These are phyloP conservation scores for Salarias fasciatus DNA, from an alignment of 2,797 vertebrate genomes.

Conservation along the genomic window DNA sequence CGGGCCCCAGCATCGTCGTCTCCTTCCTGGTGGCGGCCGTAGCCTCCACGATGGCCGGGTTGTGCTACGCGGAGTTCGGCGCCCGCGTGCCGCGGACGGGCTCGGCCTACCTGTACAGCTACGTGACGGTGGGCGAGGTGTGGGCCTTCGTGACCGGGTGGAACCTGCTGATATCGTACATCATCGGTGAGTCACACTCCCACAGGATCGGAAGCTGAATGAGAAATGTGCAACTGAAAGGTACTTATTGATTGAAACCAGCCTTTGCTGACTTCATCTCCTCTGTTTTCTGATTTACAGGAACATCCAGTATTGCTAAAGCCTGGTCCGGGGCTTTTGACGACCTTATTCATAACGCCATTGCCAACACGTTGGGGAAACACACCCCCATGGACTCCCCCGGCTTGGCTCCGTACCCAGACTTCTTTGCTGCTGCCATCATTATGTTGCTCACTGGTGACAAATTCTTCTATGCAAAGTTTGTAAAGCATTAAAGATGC, in stretches of 20 bases:
- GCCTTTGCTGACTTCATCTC: no score
- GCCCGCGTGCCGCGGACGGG: conserved; percentile 73
- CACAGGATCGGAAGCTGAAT: no score
- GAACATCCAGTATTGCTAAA: conserved; percentile 53
- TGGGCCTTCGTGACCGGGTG: conserved; percentile 79
- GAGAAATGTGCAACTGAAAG: no score
- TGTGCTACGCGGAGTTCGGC: conserved; percentile 63
- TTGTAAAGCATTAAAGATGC: background rate
- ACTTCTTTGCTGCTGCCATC: conserved; percentile 56
- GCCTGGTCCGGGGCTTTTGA: conserved; percentile 54
- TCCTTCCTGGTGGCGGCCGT: conserved; percentile 51
- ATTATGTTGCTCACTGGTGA: conserved; percentile 57
- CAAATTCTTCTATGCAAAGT: background rate
- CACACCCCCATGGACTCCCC: conserved; percentile 21
- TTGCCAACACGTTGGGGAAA: conserved; percentile 25
- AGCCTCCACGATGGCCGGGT: conserved; percentile 37
- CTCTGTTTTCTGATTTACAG: conserved; percentile 8
- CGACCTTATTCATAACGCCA: conserved; percentile 48
- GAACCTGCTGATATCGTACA: conserved; percentile 81
- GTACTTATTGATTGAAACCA: no score
- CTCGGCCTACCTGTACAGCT: conserved; percentile 81
- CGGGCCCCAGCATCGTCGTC: conserved; percentile 67
- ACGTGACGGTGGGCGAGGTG: conserved; percentile 73
- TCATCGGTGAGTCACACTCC: conserved; percentile 59
- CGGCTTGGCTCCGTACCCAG: conserved; percentile 49